Evolutionary conservation across 1,140 invertebrate species (phyloP).

Genomic region (Musca vetustissima): DNA sequence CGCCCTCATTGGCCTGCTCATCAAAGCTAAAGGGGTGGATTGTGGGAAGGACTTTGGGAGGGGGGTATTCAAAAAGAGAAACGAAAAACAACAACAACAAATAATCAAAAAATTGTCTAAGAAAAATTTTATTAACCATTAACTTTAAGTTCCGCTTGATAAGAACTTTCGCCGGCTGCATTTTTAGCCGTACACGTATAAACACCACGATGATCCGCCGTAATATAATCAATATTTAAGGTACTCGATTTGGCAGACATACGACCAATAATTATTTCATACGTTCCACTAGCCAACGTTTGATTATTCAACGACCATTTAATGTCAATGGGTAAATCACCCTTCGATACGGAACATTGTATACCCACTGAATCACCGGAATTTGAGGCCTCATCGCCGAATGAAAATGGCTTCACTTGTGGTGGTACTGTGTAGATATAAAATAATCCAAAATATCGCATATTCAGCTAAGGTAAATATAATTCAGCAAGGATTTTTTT

Average conservation of each 20-base stretch:
- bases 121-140: conserved; percentile 47
- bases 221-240: conserved; percentile 58
- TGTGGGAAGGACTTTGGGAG: conserved; percentile 55
- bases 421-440: conserved; percentile 63
- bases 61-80: background rate
- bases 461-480: background rate
- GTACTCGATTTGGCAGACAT: conserved; percentile 53
- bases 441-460: too few species aligned
- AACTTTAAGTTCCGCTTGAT: conserved; percentile 49
- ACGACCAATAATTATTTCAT: conserved; percentile 56
- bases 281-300: conserved; percentile 40
- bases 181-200: conserved; percentile 80
- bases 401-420: conserved; percentile 66
- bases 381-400: conserved; percentile 67
- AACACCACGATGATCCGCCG: conserved; percentile 67
- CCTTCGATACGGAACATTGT: conserved; percentile 72
- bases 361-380: conserved; percentile 70
- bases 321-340: conserved; percentile 71
- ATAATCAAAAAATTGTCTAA: conserved; percentile 29
- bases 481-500: background rate
- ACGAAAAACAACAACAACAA: conserved; percentile 29
- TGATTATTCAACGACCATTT: conserved; percentile 66
- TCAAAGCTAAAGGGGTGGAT: conserved; percentile 70
- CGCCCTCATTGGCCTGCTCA: conserved; percentile 65
- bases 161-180: conserved; percentile 63